phyloP scores from a whole-genome alignment of 1,140 invertebrate species.

The Dendrolimus punctatus region DNA sequence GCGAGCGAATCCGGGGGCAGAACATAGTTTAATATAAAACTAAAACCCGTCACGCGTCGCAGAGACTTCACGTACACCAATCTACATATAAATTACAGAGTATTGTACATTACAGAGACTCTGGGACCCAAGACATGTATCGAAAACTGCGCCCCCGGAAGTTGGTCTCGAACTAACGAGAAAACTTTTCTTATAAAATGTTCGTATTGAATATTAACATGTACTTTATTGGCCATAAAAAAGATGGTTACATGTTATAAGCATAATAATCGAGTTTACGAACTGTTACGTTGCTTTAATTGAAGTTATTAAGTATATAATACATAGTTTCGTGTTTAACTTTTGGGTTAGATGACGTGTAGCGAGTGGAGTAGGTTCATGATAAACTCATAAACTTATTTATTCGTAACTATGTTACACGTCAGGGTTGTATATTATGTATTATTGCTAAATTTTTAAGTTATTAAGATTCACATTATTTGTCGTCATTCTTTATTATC shows the following conservation, averaged over 20 bases:
- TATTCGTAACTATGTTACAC: too few relatives aligned
- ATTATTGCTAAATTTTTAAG: too few relatives aligned
- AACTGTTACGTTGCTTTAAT: constrained; percentile 18
- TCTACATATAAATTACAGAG: neutral
- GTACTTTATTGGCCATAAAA: constrained; percentile 55
- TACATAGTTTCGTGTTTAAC: constrained; percentile 1
- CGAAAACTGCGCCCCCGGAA: constrained; percentile 11
- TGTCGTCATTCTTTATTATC: too few relatives aligned
- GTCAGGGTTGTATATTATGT: too few relatives aligned
- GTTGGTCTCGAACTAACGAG: constrained; percentile 38
- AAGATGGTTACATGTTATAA: constrained; percentile 26
- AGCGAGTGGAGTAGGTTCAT: too few relatives aligned
- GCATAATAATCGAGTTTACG: constrained; percentile 29
- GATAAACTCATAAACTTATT: too few relatives aligned
- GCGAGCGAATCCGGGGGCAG: too few relatives aligned
- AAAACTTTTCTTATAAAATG: constrained; percentile 61
- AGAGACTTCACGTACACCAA: too few relatives aligned
- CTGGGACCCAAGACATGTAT: constrained; percentile 14
- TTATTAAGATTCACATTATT: too few relatives aligned
- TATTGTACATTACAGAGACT: constrained; percentile 9
- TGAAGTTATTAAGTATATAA: constrained; percentile 10
- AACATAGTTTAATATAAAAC: too few relatives aligned
- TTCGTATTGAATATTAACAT: constrained; percentile 62
- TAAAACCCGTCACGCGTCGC: too few relatives aligned
- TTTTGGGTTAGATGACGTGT: too few relatives aligned